Evolutionary conservation across 2,888 invertebrate species (phyloP).

Genomic region (Caradrina clavipalpis): DNA sequence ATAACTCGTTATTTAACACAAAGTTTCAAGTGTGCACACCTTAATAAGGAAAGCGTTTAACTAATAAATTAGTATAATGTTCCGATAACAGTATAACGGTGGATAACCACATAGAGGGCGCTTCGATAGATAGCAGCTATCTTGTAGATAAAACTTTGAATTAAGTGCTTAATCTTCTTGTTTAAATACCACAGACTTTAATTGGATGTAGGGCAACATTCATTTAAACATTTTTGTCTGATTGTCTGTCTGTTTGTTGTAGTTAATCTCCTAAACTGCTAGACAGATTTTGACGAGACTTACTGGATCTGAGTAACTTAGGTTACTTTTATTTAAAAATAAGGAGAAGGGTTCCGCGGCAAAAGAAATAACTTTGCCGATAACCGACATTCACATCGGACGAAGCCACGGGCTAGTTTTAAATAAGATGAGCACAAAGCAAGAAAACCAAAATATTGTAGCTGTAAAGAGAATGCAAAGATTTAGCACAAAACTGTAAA

Average conservation of each 20-base stretch:
- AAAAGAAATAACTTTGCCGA: too few relatives aligned
- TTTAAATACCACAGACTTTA: not conserved
- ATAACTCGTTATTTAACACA: not conserved
- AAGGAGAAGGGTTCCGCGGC: too few relatives aligned
- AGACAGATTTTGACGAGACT: too few relatives aligned
- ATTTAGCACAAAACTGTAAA: constrained; percentile 4
- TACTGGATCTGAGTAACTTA: too few relatives aligned
- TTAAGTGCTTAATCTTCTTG: constrained; percentile 18
- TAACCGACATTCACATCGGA: too few relatives aligned
- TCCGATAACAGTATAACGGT: constrained; percentile 18
- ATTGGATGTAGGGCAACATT: not conserved
- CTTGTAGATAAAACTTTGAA: constrained; percentile 25
- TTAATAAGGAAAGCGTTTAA: constrained; percentile 24
- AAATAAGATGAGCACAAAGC: not conserved
- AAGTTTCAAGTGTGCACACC: constrained; percentile 4
- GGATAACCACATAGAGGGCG: constrained; percentile 13
- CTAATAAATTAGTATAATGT: constrained; percentile 32
- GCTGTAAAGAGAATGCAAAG: not conserved
- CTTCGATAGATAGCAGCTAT: constrained; percentile 17
- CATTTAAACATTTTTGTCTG: not conserved
- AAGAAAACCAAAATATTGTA: not conserved
- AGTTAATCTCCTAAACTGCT: too few relatives aligned
- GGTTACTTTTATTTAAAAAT: too few relatives aligned
- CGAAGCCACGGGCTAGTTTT: not conserved
- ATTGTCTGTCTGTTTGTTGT: not conserved